Evolutionary conservation across 2,797 vertebrate genomes (phyloP).

Genomic region (Gymnocypris eckloni): DNA sequence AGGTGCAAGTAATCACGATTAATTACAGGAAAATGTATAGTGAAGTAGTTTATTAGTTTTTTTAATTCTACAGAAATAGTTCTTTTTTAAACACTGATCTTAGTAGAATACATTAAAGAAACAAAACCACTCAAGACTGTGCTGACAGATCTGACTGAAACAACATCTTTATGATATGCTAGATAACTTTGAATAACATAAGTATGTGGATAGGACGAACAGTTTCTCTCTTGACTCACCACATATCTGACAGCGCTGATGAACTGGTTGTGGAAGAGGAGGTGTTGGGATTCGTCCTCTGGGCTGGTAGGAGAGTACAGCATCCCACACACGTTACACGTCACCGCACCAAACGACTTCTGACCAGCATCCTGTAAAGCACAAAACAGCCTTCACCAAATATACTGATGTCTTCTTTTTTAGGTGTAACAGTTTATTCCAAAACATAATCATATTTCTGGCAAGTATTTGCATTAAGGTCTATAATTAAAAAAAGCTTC

Average conservation of each 20-base stretch:
- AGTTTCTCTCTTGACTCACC: constrained; percentile 75
- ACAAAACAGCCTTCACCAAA: constrained; percentile 23
- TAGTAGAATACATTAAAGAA: not conserved
- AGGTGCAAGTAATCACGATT: no score
- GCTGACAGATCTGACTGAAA: not conserved
- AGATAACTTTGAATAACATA: not conserved
- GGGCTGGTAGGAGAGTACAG: constrained; percentile 94
- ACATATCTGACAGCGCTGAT: constrained; percentile 98
- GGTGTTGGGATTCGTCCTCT: constrained; percentile 96
- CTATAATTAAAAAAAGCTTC: not conserved
- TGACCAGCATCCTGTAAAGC: constrained; percentile 87
- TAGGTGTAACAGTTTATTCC: not conserved
- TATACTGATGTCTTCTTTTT: not conserved
- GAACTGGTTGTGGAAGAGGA: constrained; percentile 98
- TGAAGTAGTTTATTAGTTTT: no score
- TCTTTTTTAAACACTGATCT: not conserved
- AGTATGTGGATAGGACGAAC: not conserved
- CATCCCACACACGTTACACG: constrained; percentile 97
- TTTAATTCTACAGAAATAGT: not conserved
- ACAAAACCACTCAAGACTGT: not conserved
- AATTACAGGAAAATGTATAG: no score
- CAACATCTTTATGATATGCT: not conserved
- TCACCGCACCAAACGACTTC: constrained; percentile 94
- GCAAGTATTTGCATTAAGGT: not conserved
- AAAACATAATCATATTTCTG: not conserved